Base-by-base conservation (phyloP, 2,888 invertebrate species). In the Micoletzkya japonica region DNA sequence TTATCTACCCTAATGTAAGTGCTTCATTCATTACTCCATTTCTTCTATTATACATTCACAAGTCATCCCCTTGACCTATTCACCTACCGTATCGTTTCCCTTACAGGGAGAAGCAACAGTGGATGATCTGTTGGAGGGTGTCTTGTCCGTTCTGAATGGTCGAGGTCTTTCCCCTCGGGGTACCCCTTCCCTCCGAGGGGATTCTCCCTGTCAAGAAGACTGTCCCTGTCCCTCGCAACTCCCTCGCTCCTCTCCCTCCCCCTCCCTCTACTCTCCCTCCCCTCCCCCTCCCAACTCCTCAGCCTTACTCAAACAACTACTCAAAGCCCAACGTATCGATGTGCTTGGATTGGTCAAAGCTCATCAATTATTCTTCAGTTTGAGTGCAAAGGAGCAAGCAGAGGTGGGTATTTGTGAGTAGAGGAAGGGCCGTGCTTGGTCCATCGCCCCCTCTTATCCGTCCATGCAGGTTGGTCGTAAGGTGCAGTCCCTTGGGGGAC, bases 251-350 rank as follows among this genome's bases (percentile, higher is more conserved):
- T n/a, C n/a, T n/a, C n/a, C n/a, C n/a, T n/a, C n/a, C n/a, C n/a
- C n/a, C n/a, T n/a, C n/a, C n/a, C n/a, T n/a, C n/a, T n/a, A n/a
- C n/a, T n/a, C n/a, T n/a, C n/a, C n/a, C n/a, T n/a, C n/a, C n/a
- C n/a, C n/a, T n/a, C n/a, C n/a, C n/a, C n/a, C n/a, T n/a, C n/a
- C n/a, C n/a, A n/a, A n/a, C n/a, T n/a, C n/a, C n/a, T n/a, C n/a
- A n/a, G n/a, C n/a, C n/a, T n/a, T 66, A 0, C 64, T 66, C 17
- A 26, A 54, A 14, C 64, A 66, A 54, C 26, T 66, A 10, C 20
- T 66, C 17, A 58, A 57, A n/a, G 68, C 57, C 24, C 68, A 68
- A 49, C 39, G 32, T n/a, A 49, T 68, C 44, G 68, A 68, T 44
- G 58, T 50, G 34, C 50, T 68, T 20, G 68, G 68, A 2, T 28